Base-by-base conservation (phyloP, 2,113 vertebrate species). In the Triplophysa dalaica region DNA sequence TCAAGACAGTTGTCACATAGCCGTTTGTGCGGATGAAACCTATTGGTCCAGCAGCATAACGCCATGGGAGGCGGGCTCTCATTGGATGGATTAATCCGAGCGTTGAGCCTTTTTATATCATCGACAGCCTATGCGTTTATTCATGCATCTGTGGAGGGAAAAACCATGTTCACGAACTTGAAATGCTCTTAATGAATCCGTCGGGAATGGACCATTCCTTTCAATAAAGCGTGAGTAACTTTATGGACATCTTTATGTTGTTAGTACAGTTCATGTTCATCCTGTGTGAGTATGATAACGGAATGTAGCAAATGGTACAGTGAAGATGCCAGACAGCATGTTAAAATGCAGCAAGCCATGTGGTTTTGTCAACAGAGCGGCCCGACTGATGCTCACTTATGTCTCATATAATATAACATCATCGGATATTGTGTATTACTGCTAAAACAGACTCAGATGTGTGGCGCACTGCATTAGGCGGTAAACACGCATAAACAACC, bases 11-110 rank as follows among this genome's bases (percentile, higher is more conserved):
- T 26, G 61, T 73, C 45, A 52, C 50, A 45, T 61, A 38, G 62
- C 21, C 41, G 61, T 65, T 45, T 38, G 26, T 12, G 21, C 24
- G 26, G 17, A 62, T 48, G 63, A 69, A 54, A 75, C 26, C 78
- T 76, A 81, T 81, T 81, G 79, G 79, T 76, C 22, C 64, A 81
- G 13, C 19, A 69, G 72, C 22, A 54, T 81, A 81, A 67, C 19
- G 72, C 79, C 79, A 81, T 52, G 52, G 48, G 48, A 60, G 56
- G 69, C 79, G 79, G 45, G 9, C n/a, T 78, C 70, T 48, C 16
- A 63, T 72, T 68, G 70, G 45, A 19, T 12, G 22, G 16, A 41
- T 64, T 64, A 77, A 77, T 69, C 45, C 16, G 19, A 63, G 14
- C 1, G 33, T 50, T 69, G 14, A 17, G 54, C 62, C 10, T 41